Conservation (phyloP, 2,797 vertebrate genomes). For the Sebastes itinus region DNA sequence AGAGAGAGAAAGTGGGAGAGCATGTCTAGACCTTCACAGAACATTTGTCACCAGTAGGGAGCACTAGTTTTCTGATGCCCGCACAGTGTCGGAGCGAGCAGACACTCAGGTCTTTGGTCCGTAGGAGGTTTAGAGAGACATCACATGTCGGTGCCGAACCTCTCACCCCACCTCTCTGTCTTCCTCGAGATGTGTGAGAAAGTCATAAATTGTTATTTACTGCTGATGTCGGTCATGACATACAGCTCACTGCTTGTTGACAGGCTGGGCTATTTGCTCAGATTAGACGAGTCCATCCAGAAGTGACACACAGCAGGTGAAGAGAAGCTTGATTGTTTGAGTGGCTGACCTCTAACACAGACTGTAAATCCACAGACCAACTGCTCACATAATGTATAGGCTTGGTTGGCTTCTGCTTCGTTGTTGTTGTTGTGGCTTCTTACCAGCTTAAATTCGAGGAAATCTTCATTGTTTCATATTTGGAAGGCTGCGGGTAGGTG, state of each 20-base stretch:
- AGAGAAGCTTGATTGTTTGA: not conserved
- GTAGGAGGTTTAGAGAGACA: constrained; percentile 1
- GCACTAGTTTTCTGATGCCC: constrained; percentile 41
- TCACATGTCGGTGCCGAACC: not conserved
- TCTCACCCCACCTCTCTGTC: not conserved
- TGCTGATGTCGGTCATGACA: not conserved
- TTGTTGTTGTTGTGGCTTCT: not conserved
- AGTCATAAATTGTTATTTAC: not conserved
- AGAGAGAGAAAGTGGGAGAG: not conserved
- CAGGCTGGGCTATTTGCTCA: not conserved
- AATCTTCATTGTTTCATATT: not conserved
- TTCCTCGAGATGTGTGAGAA: not conserved
- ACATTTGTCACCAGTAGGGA: constrained; percentile 50
- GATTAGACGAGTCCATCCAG: not conserved
- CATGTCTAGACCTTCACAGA: not conserved
- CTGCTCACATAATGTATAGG: not conserved
- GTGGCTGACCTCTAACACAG: not conserved
- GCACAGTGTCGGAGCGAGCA: not conserved
- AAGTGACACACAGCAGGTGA: not conserved
- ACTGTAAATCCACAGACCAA: constrained; percentile 24
- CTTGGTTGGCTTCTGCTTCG: not conserved
- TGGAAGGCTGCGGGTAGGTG: not conserved
- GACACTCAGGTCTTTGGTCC: not conserved
- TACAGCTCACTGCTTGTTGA: not conserved
- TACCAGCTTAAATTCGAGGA: not conserved